Base-by-base conservation (phyloP, 1,140 invertebrate species). In the Diachasma alloeum region DNA sequence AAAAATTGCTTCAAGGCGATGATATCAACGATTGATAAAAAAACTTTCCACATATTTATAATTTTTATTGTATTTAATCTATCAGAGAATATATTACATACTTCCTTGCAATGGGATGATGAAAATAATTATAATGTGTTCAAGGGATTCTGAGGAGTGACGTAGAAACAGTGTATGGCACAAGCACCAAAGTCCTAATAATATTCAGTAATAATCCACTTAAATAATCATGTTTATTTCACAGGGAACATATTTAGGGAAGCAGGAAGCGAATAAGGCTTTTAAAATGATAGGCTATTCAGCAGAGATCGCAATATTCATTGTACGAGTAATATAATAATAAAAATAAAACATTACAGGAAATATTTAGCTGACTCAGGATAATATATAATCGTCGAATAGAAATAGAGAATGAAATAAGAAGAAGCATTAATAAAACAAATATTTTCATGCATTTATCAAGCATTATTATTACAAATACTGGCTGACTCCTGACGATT, bases 391-490 rank as follows among this genome's bases (percentile, higher is more conserved):
- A 74, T 74, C 67, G 71, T 66, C 37, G 19, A 72, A 67, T 78
- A 84, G 81, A 84, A 83, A 87, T 85, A 87, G 80, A 89, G 89
- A 53, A 89, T 89, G 88, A 92, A 92, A 91, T 91, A 92, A 92
- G 91, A 92, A 91, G 86, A 91, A 92, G 91, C 92, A 94, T 94
- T 94, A 94, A 94, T 93, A 93, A 94, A 94, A 94, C 93, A 94
- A 94, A 94, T 93, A 94, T 92, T 22, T 67, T 94, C 93, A 94
- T 94, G 93, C 93, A 94, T 93, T 19, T 19, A 63, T 13, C 93
- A 93, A 94, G 93, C 93, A 94, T 94, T 94, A 94, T 94, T 94
- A 94, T 94, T 94, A 94, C 92, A 92, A 92, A 92, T 92, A 92
- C 93, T 93, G 93, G 93, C 93, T 93, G 89, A 90, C 84, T 88